Conservation (phyloP, 2,888 invertebrate genomes). For the Drosophila hamatofila region DNA sequence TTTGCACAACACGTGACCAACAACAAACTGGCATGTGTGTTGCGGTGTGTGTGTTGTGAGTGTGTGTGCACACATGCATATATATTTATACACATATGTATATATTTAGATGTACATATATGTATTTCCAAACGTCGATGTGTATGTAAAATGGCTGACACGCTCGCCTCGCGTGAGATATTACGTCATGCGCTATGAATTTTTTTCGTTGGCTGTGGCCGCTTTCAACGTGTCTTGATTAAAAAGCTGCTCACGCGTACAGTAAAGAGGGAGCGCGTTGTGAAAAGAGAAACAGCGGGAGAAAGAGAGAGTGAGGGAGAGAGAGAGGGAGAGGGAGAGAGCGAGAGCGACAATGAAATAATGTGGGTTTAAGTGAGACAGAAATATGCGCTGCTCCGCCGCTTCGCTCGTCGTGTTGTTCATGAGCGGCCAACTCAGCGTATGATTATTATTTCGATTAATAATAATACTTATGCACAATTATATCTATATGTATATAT, state of each 20-base stretch:
- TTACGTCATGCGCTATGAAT: constrained; percentile 85
- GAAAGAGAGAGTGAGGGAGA: constrained; percentile 2
- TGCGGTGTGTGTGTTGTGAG: constrained; percentile 4
- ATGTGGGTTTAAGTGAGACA: constrained; percentile 1
- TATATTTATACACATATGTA: neutral
- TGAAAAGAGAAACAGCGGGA: neutral
- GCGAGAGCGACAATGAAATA: neutral
- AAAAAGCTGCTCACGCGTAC: constrained; percentile 63
- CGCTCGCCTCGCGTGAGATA: constrained; percentile 85
- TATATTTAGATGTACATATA: neutral
- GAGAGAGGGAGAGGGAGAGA: constrained; percentile 2
- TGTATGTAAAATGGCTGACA: constrained; percentile 65
- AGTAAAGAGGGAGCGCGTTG: constrained; percentile 10
- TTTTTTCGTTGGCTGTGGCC: constrained; percentile 62
- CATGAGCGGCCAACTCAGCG: constrained; percentile 62
- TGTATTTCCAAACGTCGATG: constrained; percentile 1
- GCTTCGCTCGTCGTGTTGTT: constrained; percentile 28
- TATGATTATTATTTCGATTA: constrained; percentile 78
- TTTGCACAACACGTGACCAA: constrained; percentile 82
- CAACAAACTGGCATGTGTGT: constrained; percentile 67
- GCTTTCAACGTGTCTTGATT: constrained; percentile 70
- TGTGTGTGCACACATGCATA: constrained; percentile 1
- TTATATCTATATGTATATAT: neutral
- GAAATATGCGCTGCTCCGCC: constrained; percentile 14
- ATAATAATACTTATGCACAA: constrained; percentile 32